Conservation (phyloP, 2,113 vertebrate genomes). For the Opisthocomus hoazin region DNA sequence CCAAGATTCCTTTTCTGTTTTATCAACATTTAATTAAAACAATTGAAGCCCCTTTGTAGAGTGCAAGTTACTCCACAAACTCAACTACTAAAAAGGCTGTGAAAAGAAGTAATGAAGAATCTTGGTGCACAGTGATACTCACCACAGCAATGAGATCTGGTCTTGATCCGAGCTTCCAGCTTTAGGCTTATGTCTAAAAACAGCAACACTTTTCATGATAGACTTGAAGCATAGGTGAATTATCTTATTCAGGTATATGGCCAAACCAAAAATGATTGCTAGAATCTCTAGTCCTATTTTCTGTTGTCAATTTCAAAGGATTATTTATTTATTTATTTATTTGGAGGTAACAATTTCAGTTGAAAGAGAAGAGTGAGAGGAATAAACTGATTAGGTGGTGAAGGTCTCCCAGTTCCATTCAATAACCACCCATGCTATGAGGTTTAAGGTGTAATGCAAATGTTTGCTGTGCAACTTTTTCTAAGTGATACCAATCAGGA, state of each 20-base stretch:
- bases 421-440: not conserved
- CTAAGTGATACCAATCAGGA: not conserved
- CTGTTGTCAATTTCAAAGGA: not conserved
- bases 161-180: not conserved
- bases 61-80: conserved; percentile 4
- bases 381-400: not conserved
- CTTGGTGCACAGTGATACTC: not conserved
- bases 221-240: not conserved
- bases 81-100: not conserved
- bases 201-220: not conserved
- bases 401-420: not conserved
- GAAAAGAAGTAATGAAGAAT: not conserved
- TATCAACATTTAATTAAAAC: conserved; percentile 63
- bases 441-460: not conserved
- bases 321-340: not conserved
- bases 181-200: conserved; percentile 15
- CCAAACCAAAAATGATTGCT: not conserved
- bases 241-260: not conserved
- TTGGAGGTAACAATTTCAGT: not conserved
- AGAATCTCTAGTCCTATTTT: not conserved
- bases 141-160: not conserved
- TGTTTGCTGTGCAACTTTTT: not conserved
- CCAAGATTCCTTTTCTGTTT: conserved; percentile 63
- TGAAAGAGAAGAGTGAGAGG: not conserved
- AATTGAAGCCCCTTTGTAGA: conserved; percentile 20